These are phyloP conservation scores for Drosophila picticornis DNA, from an alignment of 2,888 invertebrate species.

Conservation along the genomic window DNA sequence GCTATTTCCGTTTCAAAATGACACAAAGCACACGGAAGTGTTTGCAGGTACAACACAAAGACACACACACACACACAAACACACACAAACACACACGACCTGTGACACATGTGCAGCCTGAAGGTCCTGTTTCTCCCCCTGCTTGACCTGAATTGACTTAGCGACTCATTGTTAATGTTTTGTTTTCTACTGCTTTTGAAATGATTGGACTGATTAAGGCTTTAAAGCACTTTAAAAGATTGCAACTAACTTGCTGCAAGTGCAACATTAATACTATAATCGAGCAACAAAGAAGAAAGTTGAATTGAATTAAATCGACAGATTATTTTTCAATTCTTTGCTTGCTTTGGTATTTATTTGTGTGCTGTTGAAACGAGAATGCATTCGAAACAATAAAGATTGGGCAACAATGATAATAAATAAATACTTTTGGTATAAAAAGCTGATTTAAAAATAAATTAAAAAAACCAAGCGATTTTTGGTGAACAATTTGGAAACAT, in stretches of 20 bases:
- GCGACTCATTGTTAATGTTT: neutral
- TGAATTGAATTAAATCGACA: neutral
- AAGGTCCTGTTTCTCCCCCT: neutral
- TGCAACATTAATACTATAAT: neutral
- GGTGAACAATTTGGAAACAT: neutral
- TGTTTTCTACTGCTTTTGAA: constrained; percentile 7
- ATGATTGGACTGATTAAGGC: neutral
- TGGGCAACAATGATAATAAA: neutral
- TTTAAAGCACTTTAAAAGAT: neutral
- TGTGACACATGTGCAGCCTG: neutral
- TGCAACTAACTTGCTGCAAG: neutral
- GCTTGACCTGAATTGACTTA: constrained; percentile 7
- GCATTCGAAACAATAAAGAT: neutral
- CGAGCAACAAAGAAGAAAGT: neutral
- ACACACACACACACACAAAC: neutral
- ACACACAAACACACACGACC: neutral
- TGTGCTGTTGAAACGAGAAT: neutral
- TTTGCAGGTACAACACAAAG: constrained; percentile 27
- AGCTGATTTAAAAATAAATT: neutral
- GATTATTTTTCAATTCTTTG: neutral
- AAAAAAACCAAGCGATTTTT: neutral
- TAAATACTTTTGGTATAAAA: neutral
- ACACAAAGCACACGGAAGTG: constrained; percentile 64
- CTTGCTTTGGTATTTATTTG: neutral
- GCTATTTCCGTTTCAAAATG: constrained; percentile 68